phyloP scores from a whole-genome alignment of 2,113 vertebrate genomes.

The Cygnus buccinator region DNA sequence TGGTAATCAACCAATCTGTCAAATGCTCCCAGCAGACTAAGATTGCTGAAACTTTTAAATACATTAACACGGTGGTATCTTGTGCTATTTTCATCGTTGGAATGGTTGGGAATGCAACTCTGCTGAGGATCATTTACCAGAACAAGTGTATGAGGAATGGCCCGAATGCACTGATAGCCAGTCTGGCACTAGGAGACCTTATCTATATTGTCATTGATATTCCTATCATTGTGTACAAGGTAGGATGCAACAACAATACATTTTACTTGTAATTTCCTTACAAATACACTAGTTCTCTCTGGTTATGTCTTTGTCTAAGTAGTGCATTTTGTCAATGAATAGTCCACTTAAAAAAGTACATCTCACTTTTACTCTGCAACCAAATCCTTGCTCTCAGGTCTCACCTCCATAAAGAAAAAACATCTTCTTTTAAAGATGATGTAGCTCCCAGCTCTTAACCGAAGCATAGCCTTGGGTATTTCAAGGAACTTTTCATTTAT shows the following conservation, averaged over 20 bases:
- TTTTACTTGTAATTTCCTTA: neutral
- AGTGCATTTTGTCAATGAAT: neutral
- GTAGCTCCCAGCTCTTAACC: neutral
- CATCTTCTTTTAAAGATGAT: neutral
- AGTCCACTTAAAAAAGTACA: neutral
- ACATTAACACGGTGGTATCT: slow-evolving; percentile 93
- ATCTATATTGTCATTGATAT: slow-evolving; percentile 94
- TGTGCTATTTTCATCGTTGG: slow-evolving; percentile 93
- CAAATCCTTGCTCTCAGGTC: neutral
- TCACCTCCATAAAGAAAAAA: neutral
- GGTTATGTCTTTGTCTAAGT: neutral
- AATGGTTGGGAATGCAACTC: slow-evolving; percentile 93
- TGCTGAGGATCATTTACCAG: slow-evolving; percentile 98
- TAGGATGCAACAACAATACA: slow-evolving; percentile 67
- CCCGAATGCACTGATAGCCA: slow-evolving; percentile 96
- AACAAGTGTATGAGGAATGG: slow-evolving; percentile 99
- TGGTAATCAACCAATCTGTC: slow-evolving; percentile 65
- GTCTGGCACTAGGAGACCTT: slow-evolving; percentile 95
- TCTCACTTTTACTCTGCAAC: neutral
- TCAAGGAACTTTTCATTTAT: neutral
- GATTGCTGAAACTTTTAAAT: slow-evolving; percentile 86
- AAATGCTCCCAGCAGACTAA: slow-evolving; percentile 76
- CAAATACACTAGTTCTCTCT: neutral
- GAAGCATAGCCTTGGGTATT: neutral
- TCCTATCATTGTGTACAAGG: slow-evolving; percentile 95